Base-by-base conservation (phyloP, 2,797 vertebrate genomes). In the Premnoplex brunnescens region DNA sequence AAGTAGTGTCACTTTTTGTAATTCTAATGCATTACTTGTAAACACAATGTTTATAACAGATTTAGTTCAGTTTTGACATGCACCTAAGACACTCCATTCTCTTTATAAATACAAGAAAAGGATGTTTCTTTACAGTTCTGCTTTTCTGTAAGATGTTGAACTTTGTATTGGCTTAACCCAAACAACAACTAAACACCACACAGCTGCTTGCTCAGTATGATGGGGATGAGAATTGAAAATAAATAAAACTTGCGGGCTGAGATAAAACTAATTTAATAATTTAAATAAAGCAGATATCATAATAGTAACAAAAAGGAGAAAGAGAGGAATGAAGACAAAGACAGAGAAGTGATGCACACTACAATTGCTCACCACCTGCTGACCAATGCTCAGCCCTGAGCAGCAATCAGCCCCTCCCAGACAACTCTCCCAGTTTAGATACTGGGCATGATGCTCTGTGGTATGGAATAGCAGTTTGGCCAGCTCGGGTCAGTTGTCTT, bases 1-100 rank as follows among this genome's bases (percentile, higher is more conserved):
- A 43, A 59, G 39, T 27, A 21, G 36, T 51, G 44, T 32, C 8
- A 8, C 24, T 83, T 91, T 94, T 93, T 79, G 56, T 77, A 85
- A 95, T 93, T 93, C 67, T 92, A 95, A 92, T 83, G 58, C 69
- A 79, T 21, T 52, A 23, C 34, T 78, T 94, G 67, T 69, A 88
- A 89, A 73, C 72, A 39, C 66, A 66, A 12, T 80, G 76, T 82
- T 92, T 83, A 13, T 36, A 93, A 84, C 75, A 83, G 79, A 82
- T 92, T 68, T 39, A 71, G 59, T 95, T 96, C 91, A 62, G 71
- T 88, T 87, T 59, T 92, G 85, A 86, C n/a, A 59, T 49, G 66
- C 56, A 49, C 20, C n/a, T 72, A 73, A 93, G 84, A 71, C n/a
- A n/a, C 56, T 74, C 71, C 14, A 23, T 59, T 84, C 49, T 80